These are phyloP conservation scores for Drosophila parabipectinata DNA, from an alignment of 1,140 invertebrate genomes.

Conservation along the genomic window DNA sequence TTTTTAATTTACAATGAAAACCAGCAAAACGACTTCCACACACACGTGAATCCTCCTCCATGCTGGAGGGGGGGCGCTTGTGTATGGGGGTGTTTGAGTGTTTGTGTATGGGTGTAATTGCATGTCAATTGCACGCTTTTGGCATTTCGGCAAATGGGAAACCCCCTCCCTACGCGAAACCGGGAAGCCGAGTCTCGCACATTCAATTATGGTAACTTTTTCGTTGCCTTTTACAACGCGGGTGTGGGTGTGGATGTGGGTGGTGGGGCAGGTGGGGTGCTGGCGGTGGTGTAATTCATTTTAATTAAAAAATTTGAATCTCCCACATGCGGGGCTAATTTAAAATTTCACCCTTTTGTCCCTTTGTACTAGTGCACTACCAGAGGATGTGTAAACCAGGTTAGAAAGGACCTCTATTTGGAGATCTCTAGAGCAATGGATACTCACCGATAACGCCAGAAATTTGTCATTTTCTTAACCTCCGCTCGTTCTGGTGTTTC, in stretches of 20 bases:
- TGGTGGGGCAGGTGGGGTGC: not conserved
- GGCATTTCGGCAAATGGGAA: slow-evolving; percentile 8
- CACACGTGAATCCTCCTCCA: not conserved
- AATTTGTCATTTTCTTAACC: slow-evolving; percentile 83
- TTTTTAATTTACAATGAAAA: slow-evolving; percentile 52
- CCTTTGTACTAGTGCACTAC: slow-evolving; percentile 5
- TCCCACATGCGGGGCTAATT: slow-evolving; percentile 14
- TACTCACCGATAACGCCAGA: slow-evolving; percentile 82
- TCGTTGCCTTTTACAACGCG: slow-evolving; percentile 19
- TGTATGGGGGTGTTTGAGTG: slow-evolving; percentile 4
- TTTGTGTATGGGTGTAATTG: slow-evolving; percentile 58
- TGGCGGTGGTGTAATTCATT: slow-evolving; percentile 42
- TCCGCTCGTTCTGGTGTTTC: slow-evolving; percentile 85
- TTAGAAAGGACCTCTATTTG: slow-evolving; percentile 1
- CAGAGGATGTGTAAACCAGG: slow-evolving; percentile 1
- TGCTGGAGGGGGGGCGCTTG: too few relatives aligned
- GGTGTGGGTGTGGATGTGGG: not conserved
- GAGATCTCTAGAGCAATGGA: not conserved
- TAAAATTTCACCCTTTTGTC: slow-evolving; percentile 16
- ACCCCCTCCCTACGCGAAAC: not conserved
- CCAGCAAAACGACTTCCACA: slow-evolving; percentile 17
- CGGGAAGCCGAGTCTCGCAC: slow-evolving; percentile 19
- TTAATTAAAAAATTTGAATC: slow-evolving; percentile 53
- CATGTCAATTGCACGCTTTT: slow-evolving; percentile 76
- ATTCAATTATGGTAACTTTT: slow-evolving; percentile 66